Evolutionary conservation across 1,140 invertebrate species (phyloP), one percentile per base, ranked within the genome.

Genomic region (Yoshiicerus persimilis): DNA sequence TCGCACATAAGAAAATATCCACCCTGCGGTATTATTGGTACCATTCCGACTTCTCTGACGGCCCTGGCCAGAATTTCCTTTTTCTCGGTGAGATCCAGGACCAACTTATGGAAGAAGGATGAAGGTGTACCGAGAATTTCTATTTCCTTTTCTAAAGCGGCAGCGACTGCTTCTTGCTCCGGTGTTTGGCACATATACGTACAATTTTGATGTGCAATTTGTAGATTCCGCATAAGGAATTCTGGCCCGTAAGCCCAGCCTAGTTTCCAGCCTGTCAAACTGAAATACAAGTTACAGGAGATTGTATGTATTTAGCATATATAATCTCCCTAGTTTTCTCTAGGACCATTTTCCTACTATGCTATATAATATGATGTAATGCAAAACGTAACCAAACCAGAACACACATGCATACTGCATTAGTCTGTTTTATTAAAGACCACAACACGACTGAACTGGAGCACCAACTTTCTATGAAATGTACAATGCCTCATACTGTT

Each of bases 1-100:
- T 99, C 96, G 3, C 97, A 97, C 13, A 99, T 92, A 94, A 99
- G 97, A 92, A 99, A 99, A 92, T 99, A 99, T 0, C 98, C 98
- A 20, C 97, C 98, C 89, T 99, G 96, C 0, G 99, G 99, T 75
- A 99, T 94, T 1, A 97, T 97, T 0, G 98, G 98, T 23, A 94
- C 95, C 95, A 99, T 96, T 0, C 97, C 98, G 86, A 96, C 95
- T 6, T 97, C 96, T 10, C 89, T 92, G 1, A 99, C 92, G 75
- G 96, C 94, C 91, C 95, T 95, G 0, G 95, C 96, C 93, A 99
- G 95, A 89, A 93, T 96, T 92, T 99, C 96, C 30, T 98, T 93
- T 93, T 99, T 99, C 10, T 95, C 93, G 89, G 95, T 90, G 25
- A 99, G 93, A 92, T 98, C 96, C 27, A 93, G 93, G 0, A 96